Percentiles rank a stretch among this genome's conserved stretches.
Evolutionary conservation across 1,140 invertebrate species (phyloP).

Genomic region (Cherax quadricarinatus): DNA sequence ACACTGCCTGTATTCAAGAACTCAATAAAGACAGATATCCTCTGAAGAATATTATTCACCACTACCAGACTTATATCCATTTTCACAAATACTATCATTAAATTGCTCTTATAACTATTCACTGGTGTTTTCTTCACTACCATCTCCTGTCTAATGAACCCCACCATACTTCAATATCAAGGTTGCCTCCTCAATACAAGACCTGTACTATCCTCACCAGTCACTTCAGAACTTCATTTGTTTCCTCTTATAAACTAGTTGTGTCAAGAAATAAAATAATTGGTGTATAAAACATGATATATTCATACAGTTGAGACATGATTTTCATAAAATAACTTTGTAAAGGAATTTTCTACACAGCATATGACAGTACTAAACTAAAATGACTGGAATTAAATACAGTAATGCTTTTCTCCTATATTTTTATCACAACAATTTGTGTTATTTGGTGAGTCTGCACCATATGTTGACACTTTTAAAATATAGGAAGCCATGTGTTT

Average conservation of each 20-base stretch:
- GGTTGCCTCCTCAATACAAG: background rate
- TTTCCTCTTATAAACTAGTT: background rate
- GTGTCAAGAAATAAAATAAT: background rate
- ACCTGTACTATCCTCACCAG: background rate
- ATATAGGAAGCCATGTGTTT: background rate
- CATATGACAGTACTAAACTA: background rate
- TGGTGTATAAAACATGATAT: background rate
- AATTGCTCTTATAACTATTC: too few relatives aligned
- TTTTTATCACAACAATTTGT: background rate
- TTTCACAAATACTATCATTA: too few relatives aligned
- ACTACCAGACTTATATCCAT: too few relatives aligned
- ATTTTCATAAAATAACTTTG: background rate
- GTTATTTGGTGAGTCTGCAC: background rate
- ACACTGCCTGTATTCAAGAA: too few relatives aligned
- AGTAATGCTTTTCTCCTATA: background rate
- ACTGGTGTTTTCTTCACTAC: too few relatives aligned
- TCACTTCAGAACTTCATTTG: background rate
- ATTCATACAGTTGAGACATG: background rate
- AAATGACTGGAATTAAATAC: conserved; percentile 17
- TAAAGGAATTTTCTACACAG: background rate
- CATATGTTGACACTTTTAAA: background rate
- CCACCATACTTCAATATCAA: too few relatives aligned
- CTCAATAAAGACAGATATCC: too few relatives aligned
- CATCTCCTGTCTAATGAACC: too few relatives aligned
- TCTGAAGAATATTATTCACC: too few relatives aligned